Percentiles rank a stretch among this genome's conserved stretches.
Conservation (phyloP, 2,888 invertebrate genomes). For the Orthosia gracilis region DNA sequence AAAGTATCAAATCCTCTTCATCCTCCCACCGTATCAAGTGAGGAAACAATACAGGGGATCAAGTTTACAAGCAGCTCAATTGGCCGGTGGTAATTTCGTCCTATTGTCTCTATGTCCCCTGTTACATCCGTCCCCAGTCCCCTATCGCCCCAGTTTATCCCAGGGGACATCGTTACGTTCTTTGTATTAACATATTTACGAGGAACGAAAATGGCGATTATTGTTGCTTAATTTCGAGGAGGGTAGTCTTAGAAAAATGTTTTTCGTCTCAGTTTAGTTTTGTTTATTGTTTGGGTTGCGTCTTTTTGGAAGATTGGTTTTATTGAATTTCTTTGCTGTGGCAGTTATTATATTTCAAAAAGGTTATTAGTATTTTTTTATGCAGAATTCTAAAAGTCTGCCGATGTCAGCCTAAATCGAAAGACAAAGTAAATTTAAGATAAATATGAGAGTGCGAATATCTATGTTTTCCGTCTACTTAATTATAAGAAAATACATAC, state of each 20-base stretch:
- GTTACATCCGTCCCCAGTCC: slow-evolving; percentile 70
- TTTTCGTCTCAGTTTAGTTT: slow-evolving; percentile 29
- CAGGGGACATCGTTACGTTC: slow-evolving; percentile 83
- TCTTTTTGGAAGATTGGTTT: slow-evolving; percentile 4
- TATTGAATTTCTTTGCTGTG: background rate
- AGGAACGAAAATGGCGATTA: slow-evolving; percentile 77
- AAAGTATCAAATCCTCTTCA: slow-evolving; percentile 77
- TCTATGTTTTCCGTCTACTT: too few relatives aligned
- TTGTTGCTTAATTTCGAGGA: slow-evolving; percentile 75
- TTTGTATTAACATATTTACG: slow-evolving; percentile 83
- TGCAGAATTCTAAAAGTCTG: too few relatives aligned
- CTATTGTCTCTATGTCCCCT: slow-evolving; percentile 87
- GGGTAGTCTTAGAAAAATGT: slow-evolving; percentile 54
- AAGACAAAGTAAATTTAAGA: too few relatives aligned
- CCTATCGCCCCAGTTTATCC: slow-evolving; percentile 70
- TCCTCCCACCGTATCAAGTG: slow-evolving; percentile 75
- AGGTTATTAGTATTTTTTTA: too few relatives aligned
- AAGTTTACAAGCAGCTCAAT: slow-evolving; percentile 89
- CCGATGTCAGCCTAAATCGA: too few relatives aligned
- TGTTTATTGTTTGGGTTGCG: background rate
- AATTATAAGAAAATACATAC: too few relatives aligned
- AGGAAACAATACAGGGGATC: slow-evolving; percentile 90
- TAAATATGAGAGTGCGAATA: too few relatives aligned
- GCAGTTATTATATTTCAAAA: too few relatives aligned
- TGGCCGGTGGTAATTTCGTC: slow-evolving; percentile 90